phyloP scores from a whole-genome alignment of 2,888 invertebrate species.

The Tineola bisselliella region DNA sequence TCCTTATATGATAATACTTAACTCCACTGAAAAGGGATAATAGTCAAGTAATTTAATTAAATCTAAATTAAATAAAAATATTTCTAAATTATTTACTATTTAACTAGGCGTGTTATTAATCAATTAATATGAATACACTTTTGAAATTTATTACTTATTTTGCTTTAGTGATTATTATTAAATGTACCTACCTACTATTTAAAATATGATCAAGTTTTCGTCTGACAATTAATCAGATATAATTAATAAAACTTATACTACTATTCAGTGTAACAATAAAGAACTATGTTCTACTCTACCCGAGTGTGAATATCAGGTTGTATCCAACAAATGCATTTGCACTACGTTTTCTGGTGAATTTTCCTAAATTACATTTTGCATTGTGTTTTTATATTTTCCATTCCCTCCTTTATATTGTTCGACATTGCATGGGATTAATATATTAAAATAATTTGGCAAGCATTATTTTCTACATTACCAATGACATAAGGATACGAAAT shows the following conservation, averaged over 20 bases:
- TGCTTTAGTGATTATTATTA: too few species aligned
- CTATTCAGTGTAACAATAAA: background rate
- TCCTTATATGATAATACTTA: slow-evolving; percentile 2
- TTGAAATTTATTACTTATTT: too few species aligned
- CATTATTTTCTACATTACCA: background rate
- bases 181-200: too few species aligned
- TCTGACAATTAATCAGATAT: too few species aligned
- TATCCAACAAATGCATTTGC: slow-evolving; percentile 11
- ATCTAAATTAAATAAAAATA: too few species aligned
- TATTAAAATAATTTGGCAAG: too few species aligned
- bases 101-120: too few species aligned
- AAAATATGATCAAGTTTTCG: too few species aligned
- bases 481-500: background rate
- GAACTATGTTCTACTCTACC: background rate
- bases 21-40: background rate
- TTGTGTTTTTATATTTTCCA: background rate
- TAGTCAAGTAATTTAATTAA: too few species aligned
- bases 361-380: background rate
- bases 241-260: background rate
- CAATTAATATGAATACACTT: too few species aligned
- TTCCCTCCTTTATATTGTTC: background rate
- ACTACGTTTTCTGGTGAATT: slow-evolving; percentile 8
- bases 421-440: background rate
- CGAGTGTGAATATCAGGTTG: slow-evolving; percentile 11
- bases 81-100: too few species aligned